Conservation (phyloP, 1,140 invertebrate genomes). For the Neodiprion virginianus region DNA sequence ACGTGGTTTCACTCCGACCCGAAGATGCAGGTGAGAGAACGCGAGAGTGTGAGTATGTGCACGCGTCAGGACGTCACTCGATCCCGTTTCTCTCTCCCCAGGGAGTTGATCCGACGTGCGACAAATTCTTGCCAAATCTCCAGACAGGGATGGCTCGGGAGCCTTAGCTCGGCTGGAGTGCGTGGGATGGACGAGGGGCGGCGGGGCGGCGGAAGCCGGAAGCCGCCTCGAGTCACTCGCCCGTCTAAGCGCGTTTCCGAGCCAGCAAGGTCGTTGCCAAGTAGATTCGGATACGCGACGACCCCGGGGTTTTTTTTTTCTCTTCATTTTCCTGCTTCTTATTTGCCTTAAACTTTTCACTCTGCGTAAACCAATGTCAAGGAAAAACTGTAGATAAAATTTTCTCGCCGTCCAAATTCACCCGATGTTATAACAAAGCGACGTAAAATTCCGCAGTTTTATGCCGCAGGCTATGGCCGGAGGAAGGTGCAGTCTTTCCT, state of each 20-base stretch:
- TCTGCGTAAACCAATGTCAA: too few species aligned
- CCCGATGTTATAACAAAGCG: too few species aligned
- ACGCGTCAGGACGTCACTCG: slow-evolving; percentile 4
- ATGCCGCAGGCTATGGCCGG: too few species aligned
- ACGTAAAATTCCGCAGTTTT: too few species aligned
- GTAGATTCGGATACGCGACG: not conserved
- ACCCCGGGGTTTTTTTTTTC: too few species aligned
- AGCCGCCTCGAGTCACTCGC: not conserved
- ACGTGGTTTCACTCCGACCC: too few species aligned
- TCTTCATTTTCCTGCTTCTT: too few species aligned
- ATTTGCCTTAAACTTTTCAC: too few species aligned
- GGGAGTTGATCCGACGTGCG: slow-evolving; percentile 3
- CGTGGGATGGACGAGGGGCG: not conserved
- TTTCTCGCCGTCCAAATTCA: too few species aligned
- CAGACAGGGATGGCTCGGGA: slow-evolving; percentile 1
- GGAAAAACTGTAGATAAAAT: too few species aligned
- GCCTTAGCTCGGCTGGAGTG: not conserved
- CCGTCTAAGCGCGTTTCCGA: not conserved
- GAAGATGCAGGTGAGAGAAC: too few species aligned
- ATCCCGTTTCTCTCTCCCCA: not conserved
- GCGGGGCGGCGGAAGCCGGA: not conserved
- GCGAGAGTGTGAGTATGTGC: not conserved
- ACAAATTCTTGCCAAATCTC: slow-evolving; percentile 7
- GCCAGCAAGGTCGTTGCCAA: not conserved
- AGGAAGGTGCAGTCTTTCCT: not conserved